Conservation (phyloP, 2,113 vertebrate species). For the Phalacrocorax pelagicus region DNA sequence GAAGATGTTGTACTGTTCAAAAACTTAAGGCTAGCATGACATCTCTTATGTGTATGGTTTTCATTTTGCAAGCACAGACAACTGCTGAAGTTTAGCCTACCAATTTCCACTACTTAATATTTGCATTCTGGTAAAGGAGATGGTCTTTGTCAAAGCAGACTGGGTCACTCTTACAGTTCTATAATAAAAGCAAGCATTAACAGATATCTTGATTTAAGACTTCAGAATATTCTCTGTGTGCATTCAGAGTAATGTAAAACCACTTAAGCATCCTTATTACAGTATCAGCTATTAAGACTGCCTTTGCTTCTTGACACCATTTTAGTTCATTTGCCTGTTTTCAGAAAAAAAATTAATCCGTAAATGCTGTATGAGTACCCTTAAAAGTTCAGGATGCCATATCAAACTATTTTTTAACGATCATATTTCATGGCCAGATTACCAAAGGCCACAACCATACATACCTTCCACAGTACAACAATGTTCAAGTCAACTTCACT, state of each 20-base stretch:
- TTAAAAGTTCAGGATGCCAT: not conserved
- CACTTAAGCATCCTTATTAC: not conserved
- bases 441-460: not conserved
- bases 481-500: conserved; percentile 90
- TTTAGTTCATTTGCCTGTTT: not conserved
- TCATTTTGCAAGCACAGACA: not conserved
- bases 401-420: not conserved
- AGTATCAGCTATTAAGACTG: not conserved
- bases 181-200: not conserved
- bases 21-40: not conserved
- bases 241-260: not conserved
- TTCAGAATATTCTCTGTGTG: not conserved
- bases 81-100: not conserved
- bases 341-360: not conserved
- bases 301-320: not conserved
- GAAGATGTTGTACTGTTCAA: not conserved
- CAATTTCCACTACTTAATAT: not conserved
- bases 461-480: conserved; percentile 94
- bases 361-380: fast-evolving
- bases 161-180: not conserved
- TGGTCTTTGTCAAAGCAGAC: too few relatives aligned
- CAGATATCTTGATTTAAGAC: not conserved
- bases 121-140: not conserved
- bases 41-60: not conserved
- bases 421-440: not conserved